phyloP scores from a whole-genome alignment of 2,888 invertebrate species.

The Oscheius sp. region DNA sequence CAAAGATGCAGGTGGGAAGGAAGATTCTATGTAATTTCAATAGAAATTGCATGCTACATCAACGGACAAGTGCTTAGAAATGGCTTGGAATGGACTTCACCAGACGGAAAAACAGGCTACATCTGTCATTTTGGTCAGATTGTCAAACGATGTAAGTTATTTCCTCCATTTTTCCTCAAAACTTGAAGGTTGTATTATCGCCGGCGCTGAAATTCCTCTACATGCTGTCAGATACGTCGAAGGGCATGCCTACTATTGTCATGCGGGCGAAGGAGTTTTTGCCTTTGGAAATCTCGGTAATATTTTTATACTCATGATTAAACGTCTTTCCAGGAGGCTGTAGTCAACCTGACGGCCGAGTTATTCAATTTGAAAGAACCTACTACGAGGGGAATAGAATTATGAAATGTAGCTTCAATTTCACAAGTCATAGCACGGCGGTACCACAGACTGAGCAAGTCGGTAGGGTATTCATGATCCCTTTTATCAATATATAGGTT shows the following conservation, averaged over 20 bases:
- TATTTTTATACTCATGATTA: not conserved
- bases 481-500: conserved; percentile 19
- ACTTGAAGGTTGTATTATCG: conserved; percentile 33
- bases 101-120: conserved; percentile 33
- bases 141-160: conserved; percentile 29
- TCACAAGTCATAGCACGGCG: conserved; percentile 31
- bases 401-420: conserved; percentile 35
- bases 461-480: conserved; percentile 5
- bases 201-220: conserved; percentile 32
- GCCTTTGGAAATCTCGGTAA: conserved; percentile 36
- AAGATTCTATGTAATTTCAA: too few relatives aligned
- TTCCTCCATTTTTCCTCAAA: conserved; percentile 1
- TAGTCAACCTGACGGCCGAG: conserved; percentile 18
- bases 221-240: conserved; percentile 32
- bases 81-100: conserved; percentile 36
- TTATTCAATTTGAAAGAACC: conserved; percentile 32
- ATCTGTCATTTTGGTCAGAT: conserved; percentile 41
- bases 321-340: conserved; percentile 36
- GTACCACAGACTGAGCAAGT: conserved; percentile 35
- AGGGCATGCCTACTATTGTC: conserved; percentile 33
- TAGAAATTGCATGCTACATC: conserved; percentile 35
- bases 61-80: conserved; percentile 20
- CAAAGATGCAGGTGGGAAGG: not conserved
- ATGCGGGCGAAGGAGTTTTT: conserved; percentile 25
- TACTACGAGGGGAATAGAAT: conserved; percentile 31